A percentile compares a stretch with the other conserved stretches of the same genome.
Evolutionary conservation across 2,888 invertebrate genomes (phyloP).

Genomic region (Lypha dubia): DNA sequence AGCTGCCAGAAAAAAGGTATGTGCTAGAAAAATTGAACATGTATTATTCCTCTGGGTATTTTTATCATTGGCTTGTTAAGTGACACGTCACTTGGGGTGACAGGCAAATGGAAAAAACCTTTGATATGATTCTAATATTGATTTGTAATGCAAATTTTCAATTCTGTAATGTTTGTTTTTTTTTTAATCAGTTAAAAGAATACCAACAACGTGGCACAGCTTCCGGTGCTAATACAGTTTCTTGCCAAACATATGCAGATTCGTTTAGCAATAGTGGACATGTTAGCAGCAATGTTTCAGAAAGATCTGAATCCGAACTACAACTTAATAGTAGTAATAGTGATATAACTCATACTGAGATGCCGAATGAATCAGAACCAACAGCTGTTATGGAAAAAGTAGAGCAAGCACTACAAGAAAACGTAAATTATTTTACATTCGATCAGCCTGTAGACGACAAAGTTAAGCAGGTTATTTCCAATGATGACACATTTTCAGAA

Average conservation of each 20-base stretch:
- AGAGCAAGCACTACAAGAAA: not conserved
- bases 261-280: constrained; percentile 76
- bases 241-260: constrained; percentile 63
- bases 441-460: not conserved
- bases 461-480: not conserved
- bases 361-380: not conserved
- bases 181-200: constrained; percentile 77
- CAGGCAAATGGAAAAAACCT: not conserved
- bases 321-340: constrained; percentile 73
- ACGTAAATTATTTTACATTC: constrained; percentile 51
- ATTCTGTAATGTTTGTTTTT: constrained; percentile 2
- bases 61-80: constrained; percentile 19
- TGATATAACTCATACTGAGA: constrained; percentile 29
- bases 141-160: constrained; percentile 20
- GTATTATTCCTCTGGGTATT: constrained; percentile 68
- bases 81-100: constrained; percentile 68
- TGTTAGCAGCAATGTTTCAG: constrained; percentile 79
- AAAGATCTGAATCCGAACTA: constrained; percentile 78
- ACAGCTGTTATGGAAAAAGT: not conserved
- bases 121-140: not conserved
- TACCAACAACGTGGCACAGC: constrained; percentile 77
- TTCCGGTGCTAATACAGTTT: constrained; percentile 10
- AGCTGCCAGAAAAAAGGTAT: constrained; percentile 82
- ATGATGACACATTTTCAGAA: constrained; percentile 1
- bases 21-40: constrained; percentile 12